Percentiles rank a stretch among this genome's conserved stretches.
phyloP scores from a whole-genome alignment of 2,797 vertebrate species.

The Adrianichthys oophorus region DNA sequence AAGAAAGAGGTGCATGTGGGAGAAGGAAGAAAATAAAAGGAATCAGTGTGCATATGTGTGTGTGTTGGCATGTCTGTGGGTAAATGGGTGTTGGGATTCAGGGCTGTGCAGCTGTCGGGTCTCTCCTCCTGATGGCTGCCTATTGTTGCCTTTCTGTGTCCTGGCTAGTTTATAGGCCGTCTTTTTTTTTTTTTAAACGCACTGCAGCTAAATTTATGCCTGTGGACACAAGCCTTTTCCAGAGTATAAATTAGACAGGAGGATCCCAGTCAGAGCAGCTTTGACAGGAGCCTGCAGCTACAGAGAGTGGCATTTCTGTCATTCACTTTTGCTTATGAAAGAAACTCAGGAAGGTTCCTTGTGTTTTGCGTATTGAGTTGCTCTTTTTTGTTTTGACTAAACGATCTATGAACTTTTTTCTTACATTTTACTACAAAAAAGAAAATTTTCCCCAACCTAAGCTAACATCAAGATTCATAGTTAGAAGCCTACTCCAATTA shows the following conservation, averaged over 20 bases:
- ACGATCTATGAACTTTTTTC: no score
- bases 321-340: conserved; percentile 45
- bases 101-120: conserved; percentile 71
- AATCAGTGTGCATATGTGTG: conserved; percentile 11
- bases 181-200: conserved; percentile 20
- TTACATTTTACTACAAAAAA: no score
- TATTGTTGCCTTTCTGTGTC: conserved; percentile 63
- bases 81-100: conserved; percentile 41
- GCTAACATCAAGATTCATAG: no score
- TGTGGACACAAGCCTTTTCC: conserved; percentile 70
- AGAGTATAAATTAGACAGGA: conserved; percentile 74
- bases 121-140: conserved; percentile 64
- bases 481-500: no score
- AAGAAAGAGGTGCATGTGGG: conserved; percentile 13
- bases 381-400: no score
- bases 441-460: no score
- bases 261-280: conserved; percentile 53
- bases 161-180: conserved; percentile 63
- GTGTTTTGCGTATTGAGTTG: no score
- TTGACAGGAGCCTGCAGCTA: conserved; percentile 53
- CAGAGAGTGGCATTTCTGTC: conserved; percentile 44
- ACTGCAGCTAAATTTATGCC: conserved; percentile 71
- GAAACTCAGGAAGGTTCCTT: background rate
- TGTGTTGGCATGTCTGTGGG: conserved; percentile 5
- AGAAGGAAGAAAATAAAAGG: conserved; percentile 18